Evolutionary conservation across 2,113 vertebrate genomes (phyloP).

Genomic region (Parus major): DNA sequence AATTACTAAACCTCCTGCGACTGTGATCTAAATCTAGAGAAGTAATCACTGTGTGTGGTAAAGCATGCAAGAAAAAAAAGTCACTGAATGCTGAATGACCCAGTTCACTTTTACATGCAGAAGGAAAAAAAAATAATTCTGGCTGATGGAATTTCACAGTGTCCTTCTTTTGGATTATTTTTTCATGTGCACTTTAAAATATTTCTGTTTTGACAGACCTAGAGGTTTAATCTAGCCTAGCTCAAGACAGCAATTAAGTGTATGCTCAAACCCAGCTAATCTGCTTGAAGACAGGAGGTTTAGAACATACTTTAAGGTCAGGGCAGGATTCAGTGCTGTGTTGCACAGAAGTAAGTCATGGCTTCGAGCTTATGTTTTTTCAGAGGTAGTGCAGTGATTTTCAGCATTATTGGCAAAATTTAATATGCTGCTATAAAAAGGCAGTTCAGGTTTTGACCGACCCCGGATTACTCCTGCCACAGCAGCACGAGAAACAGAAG

Average conservation of each 20-base stretch:
- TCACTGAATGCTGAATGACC: not conserved
- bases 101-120: not conserved
- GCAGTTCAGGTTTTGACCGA: not conserved
- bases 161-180: not conserved
- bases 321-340: not conserved
- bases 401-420: not conserved
- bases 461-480: not conserved
- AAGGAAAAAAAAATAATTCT: not conserved
- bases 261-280: not conserved
- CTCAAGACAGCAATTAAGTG: constrained; percentile 5
- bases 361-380: not conserved
- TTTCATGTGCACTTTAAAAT: not conserved
- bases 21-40: constrained; percentile 25
- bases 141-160: not conserved
- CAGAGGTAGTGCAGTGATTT: not conserved
- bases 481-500: not conserved
- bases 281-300: not conserved
- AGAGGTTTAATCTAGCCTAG: not conserved
- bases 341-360: not conserved
- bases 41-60: not conserved
- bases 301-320: not conserved
- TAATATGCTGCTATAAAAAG: not conserved
- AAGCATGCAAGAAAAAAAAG: not conserved
- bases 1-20: constrained; percentile 20
- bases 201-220: not conserved